Evolutionary conservation across 1,140 invertebrate species (phyloP).

Genomic region (Drosophila carrolli): DNA sequence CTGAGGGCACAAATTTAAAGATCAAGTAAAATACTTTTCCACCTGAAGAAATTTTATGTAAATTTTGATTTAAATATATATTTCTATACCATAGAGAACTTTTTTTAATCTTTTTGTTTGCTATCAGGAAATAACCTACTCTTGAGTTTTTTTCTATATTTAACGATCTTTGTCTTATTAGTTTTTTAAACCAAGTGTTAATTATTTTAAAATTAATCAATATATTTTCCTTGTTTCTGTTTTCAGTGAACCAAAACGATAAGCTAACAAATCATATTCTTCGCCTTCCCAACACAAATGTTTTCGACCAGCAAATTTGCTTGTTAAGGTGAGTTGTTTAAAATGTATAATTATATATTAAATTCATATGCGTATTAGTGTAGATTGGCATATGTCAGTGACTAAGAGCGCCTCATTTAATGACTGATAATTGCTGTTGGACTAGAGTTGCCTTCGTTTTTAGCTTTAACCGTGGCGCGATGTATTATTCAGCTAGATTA

Average conservation of each 20-base stretch:
- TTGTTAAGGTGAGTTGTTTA: constrained; percentile 67
- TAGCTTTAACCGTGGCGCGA: not conserved
- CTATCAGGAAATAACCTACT: too few species aligned
- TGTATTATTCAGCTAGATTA: constrained; percentile 21
- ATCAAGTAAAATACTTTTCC: constrained; percentile 19
- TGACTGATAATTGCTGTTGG: constrained; percentile 45
- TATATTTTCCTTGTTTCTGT: constrained; percentile 15
- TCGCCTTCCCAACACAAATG: constrained; percentile 51
- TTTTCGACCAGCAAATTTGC: constrained; percentile 49
- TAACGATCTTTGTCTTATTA: not conserved
- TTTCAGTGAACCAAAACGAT: constrained; percentile 54
- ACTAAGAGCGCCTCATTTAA: constrained; percentile 35
- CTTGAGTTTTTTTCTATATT: too few species aligned
- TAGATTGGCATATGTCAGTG: constrained; percentile 47
- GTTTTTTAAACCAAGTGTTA: not conserved
- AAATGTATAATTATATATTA: constrained; percentile 29
- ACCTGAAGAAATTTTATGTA: constrained; percentile 25
- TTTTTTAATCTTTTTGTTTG: not conserved
- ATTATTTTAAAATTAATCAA: constrained; percentile 15
- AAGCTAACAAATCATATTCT: constrained; percentile 33
- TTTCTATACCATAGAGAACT: too few species aligned
- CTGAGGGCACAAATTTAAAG: constrained; percentile 18
- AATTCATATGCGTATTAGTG: constrained; percentile 16
- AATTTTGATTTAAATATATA: not conserved
- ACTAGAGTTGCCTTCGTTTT: constrained; percentile 11